phyloP scores from a whole-genome alignment of 1,140 invertebrate genomes.

The Caenorhabditis inopinata region DNA sequence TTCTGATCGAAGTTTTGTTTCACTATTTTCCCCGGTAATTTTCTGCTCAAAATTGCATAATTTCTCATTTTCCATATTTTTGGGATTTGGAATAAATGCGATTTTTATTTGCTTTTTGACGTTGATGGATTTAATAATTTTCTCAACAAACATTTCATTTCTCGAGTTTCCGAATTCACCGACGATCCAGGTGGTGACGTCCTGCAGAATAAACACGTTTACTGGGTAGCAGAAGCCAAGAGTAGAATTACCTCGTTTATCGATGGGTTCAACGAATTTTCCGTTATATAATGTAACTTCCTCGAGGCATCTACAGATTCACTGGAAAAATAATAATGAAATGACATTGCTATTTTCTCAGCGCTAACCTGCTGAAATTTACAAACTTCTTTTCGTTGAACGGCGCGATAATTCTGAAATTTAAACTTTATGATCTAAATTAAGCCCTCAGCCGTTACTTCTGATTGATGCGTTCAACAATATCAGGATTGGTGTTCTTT shows the following conservation, averaged over 20 bases:
- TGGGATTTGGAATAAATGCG: neutral
- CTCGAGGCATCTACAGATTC: neutral
- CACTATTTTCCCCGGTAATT: too few species aligned
- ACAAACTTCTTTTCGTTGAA: neutral
- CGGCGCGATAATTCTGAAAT: neutral
- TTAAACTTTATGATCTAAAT: neutral
- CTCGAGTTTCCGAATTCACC: neutral
- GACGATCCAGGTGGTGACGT: neutral
- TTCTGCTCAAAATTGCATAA: neutral
- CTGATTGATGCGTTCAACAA: neutral
- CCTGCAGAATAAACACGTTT: neutral
- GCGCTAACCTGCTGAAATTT: neutral
- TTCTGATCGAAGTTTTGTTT: too few species aligned
- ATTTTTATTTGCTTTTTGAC: neutral
- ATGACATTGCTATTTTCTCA: too few species aligned
- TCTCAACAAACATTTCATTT: neutral
- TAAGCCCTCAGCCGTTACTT: neutral
- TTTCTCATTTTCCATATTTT: neutral
- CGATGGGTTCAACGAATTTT: too few species aligned
- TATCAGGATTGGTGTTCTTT: neutral
- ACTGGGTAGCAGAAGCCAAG: neutral
- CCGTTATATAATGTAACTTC: neutral
- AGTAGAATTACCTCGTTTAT: neutral
- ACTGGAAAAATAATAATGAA: too few species aligned
- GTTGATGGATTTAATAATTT: neutral